Conservation (phyloP, 1,140 invertebrate genomes). For the Parasteatoda tepidariorum region DNA sequence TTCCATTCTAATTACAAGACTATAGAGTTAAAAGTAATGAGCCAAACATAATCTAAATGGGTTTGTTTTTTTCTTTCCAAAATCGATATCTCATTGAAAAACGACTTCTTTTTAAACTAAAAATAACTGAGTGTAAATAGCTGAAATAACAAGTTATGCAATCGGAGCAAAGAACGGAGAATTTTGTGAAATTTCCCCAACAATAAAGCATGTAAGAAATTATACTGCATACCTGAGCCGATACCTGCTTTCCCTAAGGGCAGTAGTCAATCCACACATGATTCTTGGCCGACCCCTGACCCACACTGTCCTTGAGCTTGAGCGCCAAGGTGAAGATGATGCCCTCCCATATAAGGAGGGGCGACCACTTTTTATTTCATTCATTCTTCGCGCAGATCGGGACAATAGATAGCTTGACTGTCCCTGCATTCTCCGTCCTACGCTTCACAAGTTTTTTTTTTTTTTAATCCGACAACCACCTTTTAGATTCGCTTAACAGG, state of each 20-base stretch:
- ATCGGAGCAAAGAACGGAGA: not conserved
- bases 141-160: not conserved
- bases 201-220: constrained; percentile 23
- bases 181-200: constrained; percentile 19
- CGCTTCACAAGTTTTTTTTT: not conserved
- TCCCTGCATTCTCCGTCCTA: not conserved
- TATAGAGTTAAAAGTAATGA: no score
- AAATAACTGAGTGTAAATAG: no score
- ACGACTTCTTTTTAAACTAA: no score
- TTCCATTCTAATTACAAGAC: no score
- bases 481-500: no score
- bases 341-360: constrained; percentile 31
- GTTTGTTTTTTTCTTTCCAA: no score
- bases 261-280: constrained; percentile 56
- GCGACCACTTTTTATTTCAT: constrained; percentile 13
- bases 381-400: constrained; percentile 6
- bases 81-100: no score
- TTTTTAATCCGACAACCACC: no score
- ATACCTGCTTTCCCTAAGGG: constrained; percentile 58
- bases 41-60: no score
- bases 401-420: constrained; percentile 5
- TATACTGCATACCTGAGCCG: constrained; percentile 47
- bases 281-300: constrained; percentile 56
- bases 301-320: constrained; percentile 49
- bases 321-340: constrained; percentile 49